These are phyloP conservation scores for Crematogaster levior DNA, from an alignment of 2,888 invertebrate genomes.

Conservation along the genomic window DNA sequence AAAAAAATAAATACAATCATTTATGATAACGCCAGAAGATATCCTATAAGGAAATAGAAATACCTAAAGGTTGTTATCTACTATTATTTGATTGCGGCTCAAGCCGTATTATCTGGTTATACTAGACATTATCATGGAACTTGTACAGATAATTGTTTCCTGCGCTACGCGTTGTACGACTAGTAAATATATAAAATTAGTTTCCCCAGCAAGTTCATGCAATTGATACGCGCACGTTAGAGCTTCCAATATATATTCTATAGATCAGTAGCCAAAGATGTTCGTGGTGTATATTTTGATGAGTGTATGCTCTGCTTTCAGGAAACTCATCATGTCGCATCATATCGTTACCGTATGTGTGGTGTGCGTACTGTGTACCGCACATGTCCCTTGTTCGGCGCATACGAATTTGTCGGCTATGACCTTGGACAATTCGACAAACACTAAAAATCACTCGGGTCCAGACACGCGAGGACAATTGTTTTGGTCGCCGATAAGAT, in stretches of 20 bases:
- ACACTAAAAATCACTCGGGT: slow-evolving; percentile 60
- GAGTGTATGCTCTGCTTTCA: slow-evolving; percentile 59
- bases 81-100: slow-evolving; percentile 34
- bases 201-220: not conserved
- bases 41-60: not conserved
- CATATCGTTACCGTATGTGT: slow-evolving; percentile 93
- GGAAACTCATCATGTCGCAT: slow-evolving; percentile 86
- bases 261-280: not conserved
- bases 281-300: slow-evolving; percentile 5
- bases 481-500: slow-evolving; percentile 71
- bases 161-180: slow-evolving; percentile 10
- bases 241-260: not conserved
- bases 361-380: slow-evolving; percentile 93
- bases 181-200: slow-evolving; percentile 1
- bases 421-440: slow-evolving; percentile 46
- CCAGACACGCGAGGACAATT: slow-evolving; percentile 66
- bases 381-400: slow-evolving; percentile 91
- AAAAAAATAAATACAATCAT: not conserved
- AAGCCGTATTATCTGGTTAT: slow-evolving; percentile 45
- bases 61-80: slow-evolving; percentile 18
- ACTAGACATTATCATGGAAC: slow-evolving; percentile 57
- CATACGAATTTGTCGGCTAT: slow-evolving; percentile 87
- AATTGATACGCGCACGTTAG: not conserved
- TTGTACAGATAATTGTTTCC: slow-evolving; percentile 61
- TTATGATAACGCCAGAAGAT: not conserved